These are phyloP conservation scores for Eristalinus sepulchralis DNA, from an alignment of 2,888 invertebrate species.

Conservation along the genomic window DNA sequence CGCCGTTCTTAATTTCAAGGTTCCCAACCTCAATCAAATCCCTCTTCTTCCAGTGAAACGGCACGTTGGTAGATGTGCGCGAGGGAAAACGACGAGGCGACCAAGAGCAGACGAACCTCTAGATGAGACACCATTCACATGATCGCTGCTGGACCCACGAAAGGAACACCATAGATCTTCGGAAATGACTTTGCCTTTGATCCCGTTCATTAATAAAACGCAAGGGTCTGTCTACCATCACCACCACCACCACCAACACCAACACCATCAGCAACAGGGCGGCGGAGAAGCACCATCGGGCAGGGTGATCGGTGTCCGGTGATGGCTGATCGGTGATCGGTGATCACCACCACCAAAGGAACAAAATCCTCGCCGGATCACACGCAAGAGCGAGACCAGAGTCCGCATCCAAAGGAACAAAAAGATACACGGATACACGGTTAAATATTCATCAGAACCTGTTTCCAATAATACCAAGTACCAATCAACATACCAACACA, in stretches of 20 bases:
- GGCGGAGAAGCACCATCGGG: neutral
- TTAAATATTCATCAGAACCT: conserved; percentile 70
- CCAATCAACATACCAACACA: conserved; percentile 72
- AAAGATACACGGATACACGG: conserved; percentile 50
- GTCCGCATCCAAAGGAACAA: conserved; percentile 17
- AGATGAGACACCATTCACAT: conserved; percentile 62
- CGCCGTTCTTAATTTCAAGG: conserved; percentile 69
- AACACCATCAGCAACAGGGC: neutral
- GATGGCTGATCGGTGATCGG: conserved; percentile 17
- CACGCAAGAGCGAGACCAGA: conserved; percentile 10
- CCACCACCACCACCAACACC: conserved; percentile 6
- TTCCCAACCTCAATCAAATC: conserved; percentile 71
- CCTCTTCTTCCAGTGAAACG: conserved; percentile 54
- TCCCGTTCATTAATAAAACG: conserved; percentile 71
- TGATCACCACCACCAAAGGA: conserved; percentile 15
- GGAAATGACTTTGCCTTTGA: conserved; percentile 65
- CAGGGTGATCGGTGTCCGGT: conserved; percentile 47
- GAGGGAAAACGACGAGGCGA: neutral
- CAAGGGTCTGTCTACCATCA: conserved; percentile 40
- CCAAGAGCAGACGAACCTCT: conserved; percentile 5
- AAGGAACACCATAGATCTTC: conserved; percentile 63
- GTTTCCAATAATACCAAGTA: conserved; percentile 71
- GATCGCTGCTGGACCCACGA: conserved; percentile 33
- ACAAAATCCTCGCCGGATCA: conserved; percentile 28
- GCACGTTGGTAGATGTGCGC: neutral